Conservation (phyloP, 1,140 invertebrate species). For the Solenopsis fugax region DNA sequence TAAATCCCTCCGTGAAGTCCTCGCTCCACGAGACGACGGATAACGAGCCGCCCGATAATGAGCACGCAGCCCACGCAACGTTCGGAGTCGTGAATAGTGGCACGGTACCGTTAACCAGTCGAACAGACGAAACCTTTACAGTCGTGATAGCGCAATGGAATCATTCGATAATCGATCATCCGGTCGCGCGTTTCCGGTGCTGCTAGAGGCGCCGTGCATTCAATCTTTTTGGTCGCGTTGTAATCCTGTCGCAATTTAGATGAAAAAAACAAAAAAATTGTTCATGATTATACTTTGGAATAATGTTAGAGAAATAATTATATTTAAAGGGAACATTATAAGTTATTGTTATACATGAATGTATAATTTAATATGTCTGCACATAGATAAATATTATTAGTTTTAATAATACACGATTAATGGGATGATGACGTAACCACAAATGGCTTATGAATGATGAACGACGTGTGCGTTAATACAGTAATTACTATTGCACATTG, state of each 20-base stretch:
- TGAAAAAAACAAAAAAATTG: neutral
- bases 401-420: slow-evolving; percentile 6
- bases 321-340: neutral
- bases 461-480: neutral
- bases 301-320: neutral
- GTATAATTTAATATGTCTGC: neutral
- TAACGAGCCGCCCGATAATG: slow-evolving; percentile 24
- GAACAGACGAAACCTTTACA: slow-evolving; percentile 58
- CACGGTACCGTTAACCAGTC: slow-evolving; percentile 43
- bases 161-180: slow-evolving; percentile 49
- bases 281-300: neutral
- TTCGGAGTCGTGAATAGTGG: slow-evolving; percentile 12
- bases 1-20: neutral
- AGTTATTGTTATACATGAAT: neutral
- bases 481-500: neutral
- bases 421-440: neutral
- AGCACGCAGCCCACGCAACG: slow-evolving; percentile 49
- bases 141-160: slow-evolving; percentile 20
- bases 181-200: neutral
- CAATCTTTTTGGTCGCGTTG: neutral
- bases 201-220: neutral
- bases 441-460: slow-evolving; percentile 22
- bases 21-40: slow-evolving; percentile 11
- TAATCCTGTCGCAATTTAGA: neutral
- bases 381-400: neutral